Evolutionary conservation across 2,888 invertebrate species (phyloP).

Genomic region (Sturmia bella): DNA sequence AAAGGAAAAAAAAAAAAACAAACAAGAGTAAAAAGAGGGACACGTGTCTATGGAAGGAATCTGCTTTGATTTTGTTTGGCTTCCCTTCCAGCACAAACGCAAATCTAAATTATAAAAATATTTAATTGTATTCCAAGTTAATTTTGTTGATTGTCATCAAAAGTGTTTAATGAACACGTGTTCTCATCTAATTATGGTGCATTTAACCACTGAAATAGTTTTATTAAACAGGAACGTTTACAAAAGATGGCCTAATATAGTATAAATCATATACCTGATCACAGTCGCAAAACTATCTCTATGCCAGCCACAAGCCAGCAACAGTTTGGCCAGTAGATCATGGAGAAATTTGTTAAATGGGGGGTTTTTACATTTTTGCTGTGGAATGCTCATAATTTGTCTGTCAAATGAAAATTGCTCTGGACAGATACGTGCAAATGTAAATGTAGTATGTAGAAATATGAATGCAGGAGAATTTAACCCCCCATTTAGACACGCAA

Average conservation of each 20-base stretch:
- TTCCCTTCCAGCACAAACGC: conserved; percentile 33
- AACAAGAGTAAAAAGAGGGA: conserved; percentile 34
- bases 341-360: no score
- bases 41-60: conserved; percentile 68
- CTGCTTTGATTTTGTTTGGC: conserved; percentile 51
- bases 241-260: conserved; percentile 51
- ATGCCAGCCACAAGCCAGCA: no score
- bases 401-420: no score
- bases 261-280: background rate
- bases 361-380: no score
- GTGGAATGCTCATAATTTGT: no score
- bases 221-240: conserved; percentile 9
- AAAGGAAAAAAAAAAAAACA: background rate
- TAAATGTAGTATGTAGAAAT: no score
- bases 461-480: no score
- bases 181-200: conserved; percentile 68
- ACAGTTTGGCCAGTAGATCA: no score
- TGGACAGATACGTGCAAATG: no score
- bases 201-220: conserved; percentile 50
- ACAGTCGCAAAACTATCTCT: background rate
- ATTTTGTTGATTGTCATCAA: conserved; percentile 68
- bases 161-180: conserved; percentile 70
- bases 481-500: no score
- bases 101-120: conserved; percentile 44
- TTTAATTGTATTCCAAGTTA: conserved; percentile 67